Base-by-base conservation (phyloP, 1,140 invertebrate genomes). In the Bilobella aurantiaca region DNA sequence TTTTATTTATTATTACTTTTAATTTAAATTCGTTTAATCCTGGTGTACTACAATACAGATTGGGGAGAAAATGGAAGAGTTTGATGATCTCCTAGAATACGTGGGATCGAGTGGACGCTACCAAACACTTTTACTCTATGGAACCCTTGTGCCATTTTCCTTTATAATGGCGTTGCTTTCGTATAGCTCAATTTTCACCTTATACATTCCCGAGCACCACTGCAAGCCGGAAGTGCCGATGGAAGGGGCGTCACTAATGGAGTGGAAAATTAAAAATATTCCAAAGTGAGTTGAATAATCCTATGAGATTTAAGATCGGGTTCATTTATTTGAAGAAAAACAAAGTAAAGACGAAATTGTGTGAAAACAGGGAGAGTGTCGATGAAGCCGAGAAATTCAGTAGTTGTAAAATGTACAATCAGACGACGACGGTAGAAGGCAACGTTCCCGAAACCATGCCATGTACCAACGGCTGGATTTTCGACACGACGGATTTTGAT, bases 51-150 rank as follows among this genome's bases (percentile, higher is more conserved):
- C n/a, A n/a, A 16, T 53, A 5, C 49, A 53, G 49, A 23, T 53
- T 53, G 49, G 49, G 5, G 49, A 53, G 23, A 23, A 53, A 8
- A 49, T 42, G 2, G 34, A 68, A 27, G 66, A 68, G 8, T 68
- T 68, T 58, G 66, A 64, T 29, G 62, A 68, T 25, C 32, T 68
- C 30, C 46, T 68, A 5, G 66, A 60, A 25, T 31, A 53, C 28
- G 37, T 68, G n/a, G 66, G 66, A 31, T 47, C 66, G 21, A 31
- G 62, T 27, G 66, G 66, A 29, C 37, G 31, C 25, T 64, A 34
- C 62, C 66, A 68, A 34, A 64, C 56, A 49, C 42, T 64, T 30
- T 42, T 64, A n/a, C 42, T 68, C 1, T 68, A 68, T 42, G 63
- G 29, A 5, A 42, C 58, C 3, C 18, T 64, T 1, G 60, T 14